Base-by-base conservation (phyloP, 2,797 vertebrate species). In the Pipistrellus kuhlii region DNA sequence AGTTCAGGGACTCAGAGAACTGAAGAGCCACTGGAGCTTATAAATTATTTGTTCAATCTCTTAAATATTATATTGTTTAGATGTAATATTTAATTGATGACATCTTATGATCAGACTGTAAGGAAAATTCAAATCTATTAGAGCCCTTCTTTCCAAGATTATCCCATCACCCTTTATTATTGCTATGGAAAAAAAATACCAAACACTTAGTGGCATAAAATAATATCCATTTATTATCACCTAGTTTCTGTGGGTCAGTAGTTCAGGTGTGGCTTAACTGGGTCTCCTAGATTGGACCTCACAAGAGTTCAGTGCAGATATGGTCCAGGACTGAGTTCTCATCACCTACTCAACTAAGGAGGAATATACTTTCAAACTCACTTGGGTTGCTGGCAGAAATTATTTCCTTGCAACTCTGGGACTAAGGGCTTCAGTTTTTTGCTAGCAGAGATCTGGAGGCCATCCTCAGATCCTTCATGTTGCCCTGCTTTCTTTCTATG, bases 31-130 rank as follows among this genome's bases (percentile, higher is more conserved):
- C 11, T 35, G 30, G 11, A 71, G 32, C 84, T 90, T 69, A 71
- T 82, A 95, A 92, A 90, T 82, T 1, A 30, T 55, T n/a, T 89
- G 23, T 30, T 76, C 15, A 38, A 15, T 68, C n/a, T 51, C 46
- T 78, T 75, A 85, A 85, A n/a, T 21, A 46, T 20, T 38, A 44
- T 48, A 11, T 48, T 15, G 25, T 59, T 87, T 84, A 91, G 59
- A 76, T 68, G 3, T 77, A 73, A 88, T n/a, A 69, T 85, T 95
- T 51, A 46, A 69, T 48, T 93, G 15, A 57, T 73, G 32, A 83
- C 21, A 75, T 59, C 69, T 78, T 82, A 41, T 73, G 23, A 32
- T 84, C 71, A 44, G 35, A 77, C 76, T 76, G 5, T 90, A 93
- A 88, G 66, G 32, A 82, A 78, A 84, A 83, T 82, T n/a, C 0